Evolutionary conservation across 2,888 invertebrate species (phyloP).

Genomic region (Dynastes hyllus): DNA sequence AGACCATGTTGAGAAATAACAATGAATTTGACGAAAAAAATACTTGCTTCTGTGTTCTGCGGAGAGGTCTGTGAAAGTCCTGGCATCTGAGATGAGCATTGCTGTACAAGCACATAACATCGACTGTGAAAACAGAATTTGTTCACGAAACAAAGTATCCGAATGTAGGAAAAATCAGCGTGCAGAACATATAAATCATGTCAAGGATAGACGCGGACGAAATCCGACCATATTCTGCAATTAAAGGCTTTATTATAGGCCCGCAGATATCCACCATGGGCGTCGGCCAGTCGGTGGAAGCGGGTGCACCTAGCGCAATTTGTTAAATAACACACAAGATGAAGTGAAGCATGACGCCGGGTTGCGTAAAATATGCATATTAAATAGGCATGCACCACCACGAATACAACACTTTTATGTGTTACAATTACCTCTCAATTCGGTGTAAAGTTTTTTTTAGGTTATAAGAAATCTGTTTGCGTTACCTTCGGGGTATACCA

Average conservation of each 20-base stretch:
- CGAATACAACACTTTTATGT: too few species aligned
- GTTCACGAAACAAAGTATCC: conserved; percentile 8
- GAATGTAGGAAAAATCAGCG: neutral
- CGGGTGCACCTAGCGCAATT: conserved; percentile 22
- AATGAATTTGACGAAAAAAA: too few species aligned
- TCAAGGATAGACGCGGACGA: conserved; percentile 24
- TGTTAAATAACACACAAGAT: conserved; percentile 27
- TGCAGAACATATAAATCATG: conserved; percentile 10
- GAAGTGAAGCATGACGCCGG: conserved; percentile 21
- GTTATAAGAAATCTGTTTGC: too few species aligned
- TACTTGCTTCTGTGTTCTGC: too few species aligned
- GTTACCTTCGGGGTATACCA: too few species aligned
- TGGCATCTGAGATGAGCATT: too few species aligned
- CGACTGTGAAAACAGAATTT: conserved; percentile 2
- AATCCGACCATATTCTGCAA: conserved; percentile 10
- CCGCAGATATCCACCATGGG: neutral
- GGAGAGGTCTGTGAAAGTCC: too few species aligned
- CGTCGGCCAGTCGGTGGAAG: neutral
- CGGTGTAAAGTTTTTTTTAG: too few species aligned
- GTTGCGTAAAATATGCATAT: conserved; percentile 11
- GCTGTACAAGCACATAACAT: neutral
- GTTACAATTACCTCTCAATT: too few species aligned
- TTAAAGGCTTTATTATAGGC: neutral
- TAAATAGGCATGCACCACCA: neutral
- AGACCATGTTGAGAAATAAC: too few species aligned